Evolutionary conservation across 23 tunicate genomes (phyloP).

Genomic region (Corella eumyota): DNA sequence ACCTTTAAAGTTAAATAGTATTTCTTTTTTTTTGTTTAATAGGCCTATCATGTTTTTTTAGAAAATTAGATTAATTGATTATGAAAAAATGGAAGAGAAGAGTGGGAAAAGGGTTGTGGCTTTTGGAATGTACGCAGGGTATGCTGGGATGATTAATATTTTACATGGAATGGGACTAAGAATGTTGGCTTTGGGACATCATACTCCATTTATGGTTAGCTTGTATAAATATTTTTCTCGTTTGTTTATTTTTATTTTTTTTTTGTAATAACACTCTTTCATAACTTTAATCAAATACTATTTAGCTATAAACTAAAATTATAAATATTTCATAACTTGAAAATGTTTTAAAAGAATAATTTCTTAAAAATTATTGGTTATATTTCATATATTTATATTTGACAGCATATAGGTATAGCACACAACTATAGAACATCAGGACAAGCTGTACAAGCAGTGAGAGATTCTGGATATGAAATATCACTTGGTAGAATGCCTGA

Average conservation of each 20-base stretch:
- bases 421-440: constrained; percentile 92
- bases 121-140: constrained; percentile 93
- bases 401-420: constrained; percentile 92
- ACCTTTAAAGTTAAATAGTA: too few species aligned
- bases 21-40: not conserved
- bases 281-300: too few species aligned
- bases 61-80: constrained; percentile 90
- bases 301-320: too few species aligned
- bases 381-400: too few species aligned
- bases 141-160: constrained; percentile 92
- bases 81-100: constrained; percentile 84
- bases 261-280: too few species aligned
- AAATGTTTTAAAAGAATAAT: too few species aligned
- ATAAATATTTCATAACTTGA: too few species aligned
- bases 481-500: constrained; percentile 80
- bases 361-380: too few species aligned
- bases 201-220: constrained; percentile 87
- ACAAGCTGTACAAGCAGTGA: constrained; percentile 95
- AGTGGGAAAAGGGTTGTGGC: constrained; percentile 92
- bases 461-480: constrained; percentile 94
- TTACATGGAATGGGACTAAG: constrained; percentile 88
- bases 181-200: constrained; percentile 86
- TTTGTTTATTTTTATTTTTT: too few species aligned
- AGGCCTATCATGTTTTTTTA: constrained; percentile 2
- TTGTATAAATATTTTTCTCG: not conserved